Percentiles rank a stretch among this genome's conserved stretches.
Conservation (phyloP, 2,113 vertebrate genomes). For the Tragulus kanchil region DNA sequence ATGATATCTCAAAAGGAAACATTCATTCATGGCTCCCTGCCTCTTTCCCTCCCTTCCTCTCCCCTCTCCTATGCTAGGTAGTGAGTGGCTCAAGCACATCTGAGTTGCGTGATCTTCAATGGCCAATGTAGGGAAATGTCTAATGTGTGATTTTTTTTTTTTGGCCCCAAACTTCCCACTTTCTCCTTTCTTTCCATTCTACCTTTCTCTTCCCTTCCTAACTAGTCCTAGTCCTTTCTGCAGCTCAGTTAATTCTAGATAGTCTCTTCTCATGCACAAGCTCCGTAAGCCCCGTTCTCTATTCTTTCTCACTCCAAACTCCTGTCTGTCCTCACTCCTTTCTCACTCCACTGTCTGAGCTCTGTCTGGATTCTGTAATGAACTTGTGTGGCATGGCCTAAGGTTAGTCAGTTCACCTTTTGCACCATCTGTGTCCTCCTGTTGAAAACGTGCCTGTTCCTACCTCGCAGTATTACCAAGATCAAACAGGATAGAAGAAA, state of each 20-base stretch:
- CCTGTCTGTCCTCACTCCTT: no score
- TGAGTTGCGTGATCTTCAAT: neutral
- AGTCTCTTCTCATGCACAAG: neutral
- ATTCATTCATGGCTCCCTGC: neutral
- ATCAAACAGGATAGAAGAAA: neutral
- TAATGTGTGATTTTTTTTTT: neutral
- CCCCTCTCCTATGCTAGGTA: neutral
- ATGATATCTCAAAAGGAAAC: neutral
- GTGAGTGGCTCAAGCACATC: neutral
- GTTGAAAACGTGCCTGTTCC: neutral
- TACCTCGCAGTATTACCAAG: neutral
- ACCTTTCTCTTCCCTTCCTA: neutral
- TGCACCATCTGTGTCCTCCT: neutral
- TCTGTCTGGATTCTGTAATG: slow-evolving; percentile 13
- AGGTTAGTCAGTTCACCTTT: slow-evolving; percentile 42
- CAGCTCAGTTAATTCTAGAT: neutral
- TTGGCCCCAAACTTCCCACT: neutral
- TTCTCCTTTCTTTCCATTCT: neutral
- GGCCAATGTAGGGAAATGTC: neutral
- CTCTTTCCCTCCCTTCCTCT: neutral
- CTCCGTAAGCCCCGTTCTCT: neutral
- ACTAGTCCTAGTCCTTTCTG: neutral
- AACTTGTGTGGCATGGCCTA: neutral
- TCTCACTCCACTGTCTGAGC: neutral
- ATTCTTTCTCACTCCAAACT: neutral